Base-by-base conservation (phyloP, 2,113 vertebrate species). In the Syngnathus scovelli region DNA sequence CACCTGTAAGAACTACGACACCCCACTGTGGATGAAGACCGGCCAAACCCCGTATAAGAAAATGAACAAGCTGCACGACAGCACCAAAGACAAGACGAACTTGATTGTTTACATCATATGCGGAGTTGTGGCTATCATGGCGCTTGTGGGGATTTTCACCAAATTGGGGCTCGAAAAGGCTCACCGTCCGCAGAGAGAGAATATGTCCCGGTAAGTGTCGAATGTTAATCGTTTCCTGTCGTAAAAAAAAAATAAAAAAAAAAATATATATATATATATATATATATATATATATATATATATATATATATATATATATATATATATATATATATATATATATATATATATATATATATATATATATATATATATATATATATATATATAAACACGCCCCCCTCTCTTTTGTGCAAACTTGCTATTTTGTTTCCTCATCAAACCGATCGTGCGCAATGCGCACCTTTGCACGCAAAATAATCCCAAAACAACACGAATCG, bases 111-210 rank as follows among this genome's bases (percentile, higher is more conserved):
- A 99, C 88, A 94, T 98, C 86, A 96, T 99, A 78, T 99, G 97
- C 84, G 97, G 96, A 90, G 95, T 99, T 82, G 97, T 99, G 89
- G 97, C 97, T 46, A 93, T 99, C 81, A 98, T 99, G 96, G 96
- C 98, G 70, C 93, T 99, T n/a, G 96, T 98, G 84, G 97, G 97
- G 71, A 99, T 99, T 90, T 98, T 98, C 94, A 99, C 97, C 81
- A 98, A 99, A 86, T 85, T 99, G 83, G 97, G 97, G 51, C 90
- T 99, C 88, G 96, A 99, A 84, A 99, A 99, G 77, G 96, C 96
- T 2, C 97, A 99, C 87, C 92, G 97, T 83, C 96, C 97, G 54
- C 96, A 98, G 80, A 93, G 96, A 79, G 97, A 99, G 79, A 97
- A 98, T 88, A 96, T 98, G 94, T 94, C 93, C 93, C 96, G 97